Evolutionary conservation across 2,797 vertebrate genomes (phyloP).

Genomic region (Petrocephalus sullivani): DNA sequence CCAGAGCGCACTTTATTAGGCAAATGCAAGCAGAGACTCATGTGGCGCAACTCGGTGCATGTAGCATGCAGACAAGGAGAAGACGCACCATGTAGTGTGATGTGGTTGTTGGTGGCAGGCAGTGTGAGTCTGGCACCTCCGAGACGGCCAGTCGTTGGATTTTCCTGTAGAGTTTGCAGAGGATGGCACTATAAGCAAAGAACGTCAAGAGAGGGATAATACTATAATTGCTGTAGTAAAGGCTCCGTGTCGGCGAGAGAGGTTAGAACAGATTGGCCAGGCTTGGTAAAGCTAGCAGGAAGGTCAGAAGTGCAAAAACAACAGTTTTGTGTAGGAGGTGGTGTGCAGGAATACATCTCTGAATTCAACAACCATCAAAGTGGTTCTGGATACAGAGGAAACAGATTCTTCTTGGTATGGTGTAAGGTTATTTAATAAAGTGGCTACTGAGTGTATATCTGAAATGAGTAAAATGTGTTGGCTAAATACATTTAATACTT

Average conservation of each 20-base stretch:
- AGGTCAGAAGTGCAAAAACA: neutral
- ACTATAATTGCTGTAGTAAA: neutral
- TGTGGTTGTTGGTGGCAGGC: neutral
- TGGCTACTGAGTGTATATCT: neutral
- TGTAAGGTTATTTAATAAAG: neutral
- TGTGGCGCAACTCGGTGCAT: neutral
- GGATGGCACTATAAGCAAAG: neutral
- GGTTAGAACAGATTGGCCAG: neutral
- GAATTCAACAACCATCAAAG: neutral
- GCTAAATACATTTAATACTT: neutral
- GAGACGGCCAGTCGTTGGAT: neutral
- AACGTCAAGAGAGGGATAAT: neutral
- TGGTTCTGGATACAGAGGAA: neutral
- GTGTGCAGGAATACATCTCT: neutral
- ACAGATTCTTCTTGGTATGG: neutral
- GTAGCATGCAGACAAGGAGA: neutral
- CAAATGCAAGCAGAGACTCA: neutral
- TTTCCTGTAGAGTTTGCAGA: neutral
- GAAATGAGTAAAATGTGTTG: neutral
- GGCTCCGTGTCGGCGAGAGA: neutral
- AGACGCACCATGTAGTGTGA: neutral
- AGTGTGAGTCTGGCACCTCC: neutral
- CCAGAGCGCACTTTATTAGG: neutral
- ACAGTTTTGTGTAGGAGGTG: neutral
- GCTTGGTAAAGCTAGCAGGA: neutral